Evolutionary conservation across 2,113 vertebrate species (phyloP).

Genomic region (Amphilophus citrinellus): DNA sequence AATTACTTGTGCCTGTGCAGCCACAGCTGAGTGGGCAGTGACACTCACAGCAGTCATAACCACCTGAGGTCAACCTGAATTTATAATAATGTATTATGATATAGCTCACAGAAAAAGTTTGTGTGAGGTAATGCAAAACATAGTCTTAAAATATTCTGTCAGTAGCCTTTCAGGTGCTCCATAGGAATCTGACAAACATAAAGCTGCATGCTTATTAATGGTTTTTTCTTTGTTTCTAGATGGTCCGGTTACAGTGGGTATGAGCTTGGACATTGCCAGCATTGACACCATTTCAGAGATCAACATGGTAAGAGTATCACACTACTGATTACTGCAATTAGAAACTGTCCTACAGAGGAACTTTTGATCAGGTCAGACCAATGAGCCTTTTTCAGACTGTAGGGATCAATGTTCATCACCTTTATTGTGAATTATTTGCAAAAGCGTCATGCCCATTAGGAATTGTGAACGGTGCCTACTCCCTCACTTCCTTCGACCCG

Average conservation of each 20-base stretch:
- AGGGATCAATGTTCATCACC: too few relatives aligned
- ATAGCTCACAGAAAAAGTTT: background rate
- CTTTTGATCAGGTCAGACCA: background rate
- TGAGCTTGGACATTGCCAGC: constrained; percentile 94
- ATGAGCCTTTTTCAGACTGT: too few relatives aligned
- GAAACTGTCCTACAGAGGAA: background rate
- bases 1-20: background rate
- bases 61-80: background rate
- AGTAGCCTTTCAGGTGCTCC: too few relatives aligned
- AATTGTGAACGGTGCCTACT: background rate
- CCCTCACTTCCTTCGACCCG: background rate
- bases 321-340: background rate
- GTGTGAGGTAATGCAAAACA: background rate
- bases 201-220: background rate
- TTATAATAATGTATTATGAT: background rate
- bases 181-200: background rate
- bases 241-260: constrained; percentile 90
- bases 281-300: constrained; percentile 96
- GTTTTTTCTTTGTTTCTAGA: constrained; percentile 71
- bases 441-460: background rate
- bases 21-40: background rate
- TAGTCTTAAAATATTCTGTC: background rate
- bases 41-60: background rate
- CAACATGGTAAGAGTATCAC: constrained; percentile 86
- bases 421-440: background rate